Conservation (phyloP, 1,140 invertebrate genomes). For the Phymastichus coffea region DNA sequence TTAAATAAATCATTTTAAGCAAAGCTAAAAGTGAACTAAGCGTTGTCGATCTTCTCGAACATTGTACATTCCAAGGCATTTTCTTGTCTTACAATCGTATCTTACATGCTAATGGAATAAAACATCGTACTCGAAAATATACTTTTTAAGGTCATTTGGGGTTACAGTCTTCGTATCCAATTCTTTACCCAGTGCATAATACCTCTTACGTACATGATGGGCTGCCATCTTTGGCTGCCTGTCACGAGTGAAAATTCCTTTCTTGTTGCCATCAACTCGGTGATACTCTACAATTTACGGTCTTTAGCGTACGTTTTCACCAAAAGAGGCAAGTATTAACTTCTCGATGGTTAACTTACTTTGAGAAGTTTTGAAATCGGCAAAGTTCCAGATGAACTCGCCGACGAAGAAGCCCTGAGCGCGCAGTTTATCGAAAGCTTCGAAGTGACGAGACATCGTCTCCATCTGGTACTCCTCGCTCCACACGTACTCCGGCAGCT, state of each 20-base stretch:
- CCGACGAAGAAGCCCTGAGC: conserved; percentile 81
- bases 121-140: conserved; percentile 40
- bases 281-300: conserved; percentile 45
- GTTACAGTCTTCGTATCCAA: too few species aligned
- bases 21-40: too few species aligned
- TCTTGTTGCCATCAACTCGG: conserved; percentile 86
- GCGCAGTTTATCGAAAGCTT: conserved; percentile 84
- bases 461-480: conserved; percentile 92
- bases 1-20: too few species aligned
- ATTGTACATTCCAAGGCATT: too few species aligned
- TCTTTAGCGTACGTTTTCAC: conserved; percentile 15
- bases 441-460: conserved; percentile 81
- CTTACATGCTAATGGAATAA: too few species aligned
- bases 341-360: conserved; percentile 52
- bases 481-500: conserved; percentile 84
- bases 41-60: too few species aligned
- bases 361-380: conserved; percentile 78
- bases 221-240: conserved; percentile 85
- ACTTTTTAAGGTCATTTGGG: too few species aligned
- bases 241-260: conserved; percentile 85
- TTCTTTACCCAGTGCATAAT: conserved; percentile 66
- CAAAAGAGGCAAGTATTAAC: too few species aligned
- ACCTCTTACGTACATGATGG: conserved; percentile 73
- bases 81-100: too few species aligned
- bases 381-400: conserved; percentile 99